Base-by-base conservation (phyloP, 2,888 invertebrate species). In the Calliopum simillimum region DNA sequence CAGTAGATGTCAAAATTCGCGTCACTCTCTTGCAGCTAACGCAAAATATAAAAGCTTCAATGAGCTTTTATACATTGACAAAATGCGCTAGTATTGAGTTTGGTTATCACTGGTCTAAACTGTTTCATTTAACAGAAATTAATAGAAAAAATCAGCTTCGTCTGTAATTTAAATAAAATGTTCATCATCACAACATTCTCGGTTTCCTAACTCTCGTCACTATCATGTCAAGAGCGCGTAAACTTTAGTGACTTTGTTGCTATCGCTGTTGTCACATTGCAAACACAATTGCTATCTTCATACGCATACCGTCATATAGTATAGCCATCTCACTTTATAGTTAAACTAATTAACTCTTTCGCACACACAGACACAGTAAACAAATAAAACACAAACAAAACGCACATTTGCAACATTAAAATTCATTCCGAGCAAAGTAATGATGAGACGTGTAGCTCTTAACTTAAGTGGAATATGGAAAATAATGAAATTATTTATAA, bases 171-270 rank as follows among this genome's bases (percentile, higher is more conserved):
- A 64, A 56, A 69, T 69, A 47, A 63, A 69, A 49, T 64, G n/a
- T n/a, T n/a, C n/a, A 46, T 63, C 68, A 33, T 25, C 23, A 41
- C 63, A 68, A 59, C 58, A 13, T 16, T 33, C 59, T 43, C 4
- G 23, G 41, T 21, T 13, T 23, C 4, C 21, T 33, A 12, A 33
- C 58, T 21, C 21, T 12, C 25, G n/a, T 66, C 61, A 19, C 47
- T 65, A 65, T 59, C 70, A 65, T 70, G 70, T 70, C 65, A 65
- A 65, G 51, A 70, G 51, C 65, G 59, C 70, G 65, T 70, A 70
- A 70, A 65, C 16, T 66, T 64, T 8, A 16, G 33, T 16, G 33
- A 16, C 23, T 19, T 53, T 5, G 19, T 58, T 23, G 23, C 41
- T 65, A 6, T 41, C n/a, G 23, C 55, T 43, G 53, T 44, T 53